These are phyloP conservation scores for Drosophila neutralis DNA, from an alignment of 2,888 invertebrate species.

Conservation along the genomic window DNA sequence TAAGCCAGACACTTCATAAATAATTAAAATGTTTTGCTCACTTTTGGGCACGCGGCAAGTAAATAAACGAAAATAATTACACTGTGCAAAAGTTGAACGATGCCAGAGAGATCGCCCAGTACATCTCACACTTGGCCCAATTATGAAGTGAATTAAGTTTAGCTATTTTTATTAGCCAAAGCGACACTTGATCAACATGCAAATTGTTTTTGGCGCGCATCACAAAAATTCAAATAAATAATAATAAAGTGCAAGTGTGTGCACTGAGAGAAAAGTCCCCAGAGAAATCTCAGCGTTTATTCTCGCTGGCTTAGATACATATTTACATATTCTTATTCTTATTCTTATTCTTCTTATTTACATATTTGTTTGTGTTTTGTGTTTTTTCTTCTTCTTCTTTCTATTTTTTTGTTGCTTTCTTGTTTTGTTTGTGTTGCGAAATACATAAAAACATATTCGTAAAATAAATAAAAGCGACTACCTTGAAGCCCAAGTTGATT, in stretches of 20 bases:
- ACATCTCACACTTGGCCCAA: conserved; percentile 12
- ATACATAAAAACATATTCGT: conserved; percentile 76
- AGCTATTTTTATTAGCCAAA: conserved; percentile 6
- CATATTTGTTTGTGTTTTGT: conserved; percentile 19
- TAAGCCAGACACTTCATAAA: not conserved
- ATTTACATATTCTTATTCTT: not conserved
- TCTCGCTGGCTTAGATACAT: conserved; percentile 4
- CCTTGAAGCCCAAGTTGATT: conserved; percentile 70
- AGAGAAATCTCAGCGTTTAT: conserved; percentile 20
- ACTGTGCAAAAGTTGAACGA: conserved; percentile 1
- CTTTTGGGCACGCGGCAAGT: not conserved
- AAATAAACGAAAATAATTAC: not conserved
- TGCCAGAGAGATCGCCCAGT: not conserved
- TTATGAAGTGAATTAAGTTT: conserved; percentile 26
- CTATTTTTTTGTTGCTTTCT: not conserved
- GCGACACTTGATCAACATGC: conserved; percentile 30
- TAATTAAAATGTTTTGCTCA: not conserved
- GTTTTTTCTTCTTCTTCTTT: not conserved
- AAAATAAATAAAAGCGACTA: conserved; percentile 71
- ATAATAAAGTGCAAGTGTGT: conserved; percentile 47
- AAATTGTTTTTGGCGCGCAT: conserved; percentile 49
- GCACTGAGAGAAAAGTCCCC: conserved; percentile 4
- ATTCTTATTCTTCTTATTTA: not conserved
- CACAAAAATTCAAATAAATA: conserved; percentile 27
- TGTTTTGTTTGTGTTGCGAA: conserved; percentile 59